Evolutionary conservation across 1,140 invertebrate genomes (phyloP).

Genomic region (Platorchestia sp.): DNA sequence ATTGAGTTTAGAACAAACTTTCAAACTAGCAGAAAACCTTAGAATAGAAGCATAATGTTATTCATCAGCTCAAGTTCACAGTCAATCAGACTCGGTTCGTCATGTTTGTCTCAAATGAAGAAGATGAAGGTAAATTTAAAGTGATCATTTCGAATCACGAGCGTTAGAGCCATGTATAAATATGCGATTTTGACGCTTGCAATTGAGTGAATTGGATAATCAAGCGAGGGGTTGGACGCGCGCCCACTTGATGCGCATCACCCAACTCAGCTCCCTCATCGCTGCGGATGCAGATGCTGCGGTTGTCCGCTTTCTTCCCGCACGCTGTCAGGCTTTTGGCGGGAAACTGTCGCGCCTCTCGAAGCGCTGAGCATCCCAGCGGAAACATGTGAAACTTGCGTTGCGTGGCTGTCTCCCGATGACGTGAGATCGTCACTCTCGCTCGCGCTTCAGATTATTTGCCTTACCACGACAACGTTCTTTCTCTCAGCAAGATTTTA

Average conservation of each 20-base stretch:
- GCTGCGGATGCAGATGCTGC: constrained; percentile 18
- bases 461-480: neutral
- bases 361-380: constrained; percentile 7
- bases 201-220: neutral
- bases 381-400: constrained; percentile 51
- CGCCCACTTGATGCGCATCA: neutral
- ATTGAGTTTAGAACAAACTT: no score
- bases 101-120: no score
- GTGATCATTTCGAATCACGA: no score
- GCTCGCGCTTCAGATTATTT: neutral
- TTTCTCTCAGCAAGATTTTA: constrained; percentile 25
- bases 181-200: neutral
- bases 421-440: constrained; percentile 42
- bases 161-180: no score
- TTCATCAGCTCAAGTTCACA: no score
- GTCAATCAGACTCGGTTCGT: no score
- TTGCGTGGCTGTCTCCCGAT: neutral
- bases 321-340: constrained; percentile 18
- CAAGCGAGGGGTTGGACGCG: neutral
- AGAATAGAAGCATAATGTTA: no score
- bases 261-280: neutral
- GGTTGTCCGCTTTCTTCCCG: constrained; percentile 51
- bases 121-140: no score
- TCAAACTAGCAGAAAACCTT: no score
- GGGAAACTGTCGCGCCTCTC: neutral